These are phyloP conservation scores for Galagoides demidoff DNA, from an alignment of 2,797 vertebrate genomes.

Conservation along the genomic window DNA sequence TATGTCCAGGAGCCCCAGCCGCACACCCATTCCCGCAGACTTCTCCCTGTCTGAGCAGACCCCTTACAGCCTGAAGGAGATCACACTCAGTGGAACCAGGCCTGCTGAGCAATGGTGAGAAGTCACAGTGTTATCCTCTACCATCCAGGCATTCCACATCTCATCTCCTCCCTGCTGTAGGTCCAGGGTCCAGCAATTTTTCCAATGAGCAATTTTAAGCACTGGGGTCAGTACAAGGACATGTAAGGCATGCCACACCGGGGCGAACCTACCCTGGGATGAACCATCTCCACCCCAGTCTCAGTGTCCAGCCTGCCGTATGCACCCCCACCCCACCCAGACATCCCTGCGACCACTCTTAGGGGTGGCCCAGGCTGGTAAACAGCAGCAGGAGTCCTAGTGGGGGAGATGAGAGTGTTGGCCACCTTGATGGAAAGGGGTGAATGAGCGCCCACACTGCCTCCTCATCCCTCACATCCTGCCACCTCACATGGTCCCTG, in stretches of 20 bases:
- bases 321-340: neutral
- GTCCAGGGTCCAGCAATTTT: neutral
- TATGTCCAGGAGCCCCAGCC: neutral
- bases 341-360: neutral
- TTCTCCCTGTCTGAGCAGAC: neutral
- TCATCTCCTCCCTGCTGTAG: neutral
- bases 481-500: neutral
- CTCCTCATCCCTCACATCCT: neutral
- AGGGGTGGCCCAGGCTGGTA: neutral
- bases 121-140: neutral
- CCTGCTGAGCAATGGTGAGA: neutral
- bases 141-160: accelerated
- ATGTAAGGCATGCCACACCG: accelerated
- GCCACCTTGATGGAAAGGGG: neutral
- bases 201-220: neutral
- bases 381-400: neutral
- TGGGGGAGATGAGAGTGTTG: too few species aligned
- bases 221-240: neutral
- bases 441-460: neutral
- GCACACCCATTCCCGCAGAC: neutral
- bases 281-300: neutral
- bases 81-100: neutral
- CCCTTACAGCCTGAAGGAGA: neutral
- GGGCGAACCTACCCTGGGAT: neutral
- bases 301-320: neutral